Evolutionary conservation across 2,888 invertebrate genomes (phyloP).

Genomic region (Scaptodrosophila latifasciaeformis): DNA sequence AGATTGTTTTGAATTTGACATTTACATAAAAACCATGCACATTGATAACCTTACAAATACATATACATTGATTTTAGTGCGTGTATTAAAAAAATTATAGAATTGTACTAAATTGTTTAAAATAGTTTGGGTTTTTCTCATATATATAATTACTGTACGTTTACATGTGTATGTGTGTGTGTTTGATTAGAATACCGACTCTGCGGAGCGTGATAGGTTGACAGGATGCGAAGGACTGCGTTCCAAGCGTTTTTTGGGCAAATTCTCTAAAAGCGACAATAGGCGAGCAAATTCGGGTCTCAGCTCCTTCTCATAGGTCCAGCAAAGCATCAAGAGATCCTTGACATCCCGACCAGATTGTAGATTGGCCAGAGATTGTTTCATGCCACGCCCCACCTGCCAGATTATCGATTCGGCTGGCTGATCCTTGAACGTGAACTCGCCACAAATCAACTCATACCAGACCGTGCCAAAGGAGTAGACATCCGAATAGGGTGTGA

Average conservation of each 20-base stretch:
- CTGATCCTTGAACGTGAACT: conserved; percentile 96
- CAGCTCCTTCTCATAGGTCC: conserved; percentile 90
- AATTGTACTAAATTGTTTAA: conserved; percentile 43
- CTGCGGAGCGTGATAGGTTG: conserved; percentile 95
- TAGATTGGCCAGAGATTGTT: conserved; percentile 94
- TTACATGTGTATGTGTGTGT: conserved; percentile 12
- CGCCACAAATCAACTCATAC: conserved; percentile 97
- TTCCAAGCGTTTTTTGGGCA: conserved; percentile 96
- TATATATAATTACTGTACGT: neutral
- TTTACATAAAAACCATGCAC: conserved; percentile 12
- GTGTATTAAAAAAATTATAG: conserved; percentile 11
- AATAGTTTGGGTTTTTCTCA: conserved; percentile 21
- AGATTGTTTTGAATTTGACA: neutral
- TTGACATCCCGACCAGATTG: conserved; percentile 97
- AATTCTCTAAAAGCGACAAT: conserved; percentile 88
- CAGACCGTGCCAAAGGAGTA: conserved; percentile 99
- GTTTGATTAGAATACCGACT: conserved; percentile 88
- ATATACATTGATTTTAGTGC: conserved; percentile 1
- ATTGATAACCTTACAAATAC: conserved; percentile 17
- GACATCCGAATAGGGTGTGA: conserved; percentile 93
- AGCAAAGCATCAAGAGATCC: conserved; percentile 98
- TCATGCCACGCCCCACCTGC: conserved; percentile 98
- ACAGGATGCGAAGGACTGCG: conserved; percentile 99
- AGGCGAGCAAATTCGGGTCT: conserved; percentile 94
- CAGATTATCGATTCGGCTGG: conserved; percentile 97